These are phyloP conservation scores for Pseudochirops cupreus DNA, from an alignment of 2,797 vertebrate species.

Conservation along the genomic window DNA sequence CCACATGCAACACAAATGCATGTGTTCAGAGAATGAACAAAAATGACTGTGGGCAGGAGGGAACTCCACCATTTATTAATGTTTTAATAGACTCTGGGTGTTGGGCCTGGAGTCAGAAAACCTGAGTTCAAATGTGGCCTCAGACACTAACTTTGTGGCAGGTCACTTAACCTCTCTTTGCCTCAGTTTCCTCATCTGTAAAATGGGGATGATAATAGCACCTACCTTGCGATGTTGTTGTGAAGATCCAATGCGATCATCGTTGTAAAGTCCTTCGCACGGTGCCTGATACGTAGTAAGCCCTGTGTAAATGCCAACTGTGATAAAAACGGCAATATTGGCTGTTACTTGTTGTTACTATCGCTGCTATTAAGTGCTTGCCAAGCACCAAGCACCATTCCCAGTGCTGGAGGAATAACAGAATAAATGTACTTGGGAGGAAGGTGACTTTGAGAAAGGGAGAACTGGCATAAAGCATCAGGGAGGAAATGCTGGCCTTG, in stretches of 20 bases:
- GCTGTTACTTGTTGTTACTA: too few relatives aligned
- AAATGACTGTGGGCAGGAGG: background rate
- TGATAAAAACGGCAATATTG: background rate
- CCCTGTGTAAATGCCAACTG: background rate
- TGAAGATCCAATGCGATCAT: background rate
- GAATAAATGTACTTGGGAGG: background rate
- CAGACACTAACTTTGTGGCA: background rate
- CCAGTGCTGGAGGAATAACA: background rate
- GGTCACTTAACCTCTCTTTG: background rate
- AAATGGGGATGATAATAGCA: background rate
- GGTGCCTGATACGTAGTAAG: background rate
- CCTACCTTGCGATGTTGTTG: background rate
- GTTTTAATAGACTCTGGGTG: background rate
- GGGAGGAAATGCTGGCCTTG: background rate
- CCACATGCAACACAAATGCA: background rate
- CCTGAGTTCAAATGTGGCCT: background rate
- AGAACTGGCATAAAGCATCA: background rate
- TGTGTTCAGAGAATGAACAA: background rate
- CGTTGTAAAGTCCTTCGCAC: background rate
- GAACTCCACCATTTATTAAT: background rate
- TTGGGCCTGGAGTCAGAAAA: background rate
- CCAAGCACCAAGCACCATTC: background rate
- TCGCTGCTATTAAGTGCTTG: background rate
- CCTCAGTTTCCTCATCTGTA: background rate
- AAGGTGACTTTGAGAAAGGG: background rate